Conservation (phyloP, 2,113 vertebrate genomes). For the Neoarius graeffei region DNA sequence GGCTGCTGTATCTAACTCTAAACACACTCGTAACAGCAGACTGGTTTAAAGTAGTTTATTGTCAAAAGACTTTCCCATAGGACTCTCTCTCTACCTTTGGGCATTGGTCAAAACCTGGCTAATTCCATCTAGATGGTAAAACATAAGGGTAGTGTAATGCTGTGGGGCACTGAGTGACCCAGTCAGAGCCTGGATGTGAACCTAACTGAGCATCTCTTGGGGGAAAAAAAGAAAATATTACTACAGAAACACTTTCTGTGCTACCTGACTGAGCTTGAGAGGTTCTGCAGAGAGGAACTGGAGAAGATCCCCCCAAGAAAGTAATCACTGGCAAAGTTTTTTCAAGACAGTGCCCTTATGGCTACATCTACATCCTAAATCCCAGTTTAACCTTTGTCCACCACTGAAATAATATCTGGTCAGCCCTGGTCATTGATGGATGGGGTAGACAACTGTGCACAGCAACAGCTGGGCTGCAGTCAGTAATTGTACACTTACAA, state of each 20-base stretch:
- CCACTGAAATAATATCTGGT: not conserved
- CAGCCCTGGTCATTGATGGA: not conserved
- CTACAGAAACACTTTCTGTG: not conserved
- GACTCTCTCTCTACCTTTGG: too few relatives aligned
- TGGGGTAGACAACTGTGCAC: not conserved
- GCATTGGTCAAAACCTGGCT: not conserved
- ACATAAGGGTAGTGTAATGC: not conserved
- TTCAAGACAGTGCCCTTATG: not conserved
- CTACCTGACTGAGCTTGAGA: too few relatives aligned
- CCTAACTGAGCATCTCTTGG: not conserved
- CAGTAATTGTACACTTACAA: not conserved
- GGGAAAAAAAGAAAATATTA: not conserved
- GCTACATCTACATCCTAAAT: not conserved
- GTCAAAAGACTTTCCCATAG: not conserved
- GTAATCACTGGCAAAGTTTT: not conserved
- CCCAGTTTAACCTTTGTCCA: not conserved
- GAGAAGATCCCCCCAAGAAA: not conserved
- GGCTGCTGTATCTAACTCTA: too few relatives aligned
- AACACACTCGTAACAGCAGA: not conserved
- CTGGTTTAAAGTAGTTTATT: not conserved
- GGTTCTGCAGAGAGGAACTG: not conserved
- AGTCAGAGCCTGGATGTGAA: not conserved
- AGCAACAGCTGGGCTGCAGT: not conserved
- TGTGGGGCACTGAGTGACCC: not conserved
- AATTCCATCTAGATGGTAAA: not conserved